phyloP scores from a whole-genome alignment of 30 jellyfish, hydroid and myxozoan species.

The Turritopsis rubra region DNA sequence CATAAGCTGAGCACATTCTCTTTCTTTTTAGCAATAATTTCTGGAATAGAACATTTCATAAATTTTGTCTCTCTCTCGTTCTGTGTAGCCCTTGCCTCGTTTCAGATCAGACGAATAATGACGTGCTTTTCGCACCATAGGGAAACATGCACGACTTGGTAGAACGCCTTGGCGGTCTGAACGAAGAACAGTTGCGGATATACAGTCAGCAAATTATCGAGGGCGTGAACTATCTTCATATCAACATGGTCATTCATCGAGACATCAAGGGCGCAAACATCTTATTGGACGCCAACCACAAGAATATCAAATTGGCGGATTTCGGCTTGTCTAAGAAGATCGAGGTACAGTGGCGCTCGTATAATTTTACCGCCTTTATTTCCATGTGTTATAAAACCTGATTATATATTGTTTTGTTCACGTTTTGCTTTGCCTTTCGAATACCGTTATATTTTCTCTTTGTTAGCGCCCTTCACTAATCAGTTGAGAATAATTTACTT shows the following conservation, averaged over 20 bases:
- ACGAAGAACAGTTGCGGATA: slow-evolving; percentile 48
- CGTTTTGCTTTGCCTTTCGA: too few relatives aligned
- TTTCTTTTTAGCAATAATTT: too few relatives aligned
- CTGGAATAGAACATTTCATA: too few relatives aligned
- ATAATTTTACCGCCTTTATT: neutral
- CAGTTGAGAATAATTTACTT: too few relatives aligned
- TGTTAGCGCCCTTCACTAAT: too few relatives aligned
- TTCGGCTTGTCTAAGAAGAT: slow-evolving; percentile 74
- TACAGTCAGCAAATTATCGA: slow-evolving; percentile 68
- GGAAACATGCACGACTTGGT: slow-evolving; percentile 65
- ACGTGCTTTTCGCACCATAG: too few relatives aligned
- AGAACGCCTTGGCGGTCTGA: slow-evolving; percentile 43
- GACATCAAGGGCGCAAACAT: slow-evolving; percentile 96
- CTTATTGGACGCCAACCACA: slow-evolving; percentile 46
- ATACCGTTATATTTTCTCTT: too few relatives aligned
- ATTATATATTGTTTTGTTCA: neutral
- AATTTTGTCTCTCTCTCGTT: too few relatives aligned
- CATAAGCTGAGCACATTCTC: too few relatives aligned
- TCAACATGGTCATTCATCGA: slow-evolving; percentile 76
- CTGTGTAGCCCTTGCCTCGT: too few relatives aligned
- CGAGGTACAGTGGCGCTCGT: slow-evolving; percentile 36
- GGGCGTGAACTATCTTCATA: slow-evolving; percentile 81
- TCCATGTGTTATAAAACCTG: neutral
- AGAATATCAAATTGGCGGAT: slow-evolving; percentile 62
- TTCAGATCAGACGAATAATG: too few relatives aligned